Percentiles rank a stretch among this genome's conserved stretches.
Conservation (phyloP, 2,888 invertebrate species). For the Prosopocoilus inquinatus region DNA sequence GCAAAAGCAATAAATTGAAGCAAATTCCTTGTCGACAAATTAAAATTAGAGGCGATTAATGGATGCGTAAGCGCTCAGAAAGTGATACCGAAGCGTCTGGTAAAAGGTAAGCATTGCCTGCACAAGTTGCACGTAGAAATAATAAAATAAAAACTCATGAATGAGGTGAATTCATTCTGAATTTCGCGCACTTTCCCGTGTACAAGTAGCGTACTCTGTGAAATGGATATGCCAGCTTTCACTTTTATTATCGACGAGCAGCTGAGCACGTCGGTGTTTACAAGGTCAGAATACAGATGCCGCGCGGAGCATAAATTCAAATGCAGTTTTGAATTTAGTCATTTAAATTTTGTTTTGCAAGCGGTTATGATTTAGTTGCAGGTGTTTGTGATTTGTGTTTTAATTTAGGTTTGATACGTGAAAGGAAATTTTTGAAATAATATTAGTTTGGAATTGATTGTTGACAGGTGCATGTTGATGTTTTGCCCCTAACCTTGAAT, state of each 20-base stretch:
- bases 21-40: too few species aligned
- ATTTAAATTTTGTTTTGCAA: too few species aligned
- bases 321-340: too few species aligned
- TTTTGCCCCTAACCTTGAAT: conserved; percentile 54
- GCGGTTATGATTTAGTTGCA: too few species aligned
- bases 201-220: conserved; percentile 25
- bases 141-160: conserved; percentile 3
- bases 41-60: too few species aligned
- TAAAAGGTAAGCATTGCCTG: conserved; percentile 8
- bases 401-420: background rate
- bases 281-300: conserved; percentile 24
- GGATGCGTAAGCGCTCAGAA: background rate
- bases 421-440: background rate
- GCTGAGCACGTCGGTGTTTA: conserved; percentile 1
- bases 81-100: conserved; percentile 1
- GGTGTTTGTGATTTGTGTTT: too few species aligned
- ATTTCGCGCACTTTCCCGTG: conserved; percentile 16
- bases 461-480: conserved; percentile 52
- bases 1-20: background rate
- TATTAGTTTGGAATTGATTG: conserved; percentile 12
- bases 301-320: conserved; percentile 3
- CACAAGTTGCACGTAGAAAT: too few species aligned
- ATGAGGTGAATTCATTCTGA: conserved; percentile 7
- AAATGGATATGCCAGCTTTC: conserved; percentile 22
- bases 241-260: conserved; percentile 27